Base-by-base conservation (phyloP, 2,113 vertebrate genomes). In the Python bivittatus region DNA sequence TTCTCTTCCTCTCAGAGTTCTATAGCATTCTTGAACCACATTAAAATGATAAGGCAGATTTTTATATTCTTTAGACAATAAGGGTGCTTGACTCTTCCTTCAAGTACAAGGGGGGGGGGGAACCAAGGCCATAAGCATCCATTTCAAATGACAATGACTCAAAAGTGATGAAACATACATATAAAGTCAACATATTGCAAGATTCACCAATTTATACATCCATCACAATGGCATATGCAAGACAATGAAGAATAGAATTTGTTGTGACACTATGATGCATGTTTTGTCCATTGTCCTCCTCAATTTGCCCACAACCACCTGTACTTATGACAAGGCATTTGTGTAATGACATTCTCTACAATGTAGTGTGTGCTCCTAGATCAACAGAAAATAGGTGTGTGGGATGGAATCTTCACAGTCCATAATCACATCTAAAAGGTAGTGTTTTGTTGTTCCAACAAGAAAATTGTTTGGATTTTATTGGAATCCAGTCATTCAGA, bases 401-500 rank as follows among this genome's bases (percentile, higher is more conserved):
- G 6, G 64, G n/a, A 13, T n/a, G n/a, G 17, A 42, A 42, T 22
- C 33, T 79, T 79, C 33, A 79, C 33, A 42, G 17, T 42, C 38
- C 72, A 42, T 79, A 22, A 79, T 42, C 15, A 79, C 38, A 22
- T 79, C 20, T 38, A 42, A 42, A 33, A 0, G 15, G 38, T 38
- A 64, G 15, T 91, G 22, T 93, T 92, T 58, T 44, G 27, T 90
- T 56, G n/a, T 84, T 90, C 89, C 64, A 0, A 6, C 0, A 1
- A 95, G 88, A 25, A 56, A 68, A 57, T 96, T 56, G 60, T 90
- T 94, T 88, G 88, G 25, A 94, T 93, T 86, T 86, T 92, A 53
- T 90, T 87, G 84, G 91, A 93, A 60, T 89, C 84, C 94, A 97
- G 84, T 86, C 93, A 52, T 15, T 91, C 88, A 95, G 52, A 88